Evolutionary conservation across 2,888 invertebrate species (phyloP).

Genomic region (Liopterus haemorrhoidalis): DNA sequence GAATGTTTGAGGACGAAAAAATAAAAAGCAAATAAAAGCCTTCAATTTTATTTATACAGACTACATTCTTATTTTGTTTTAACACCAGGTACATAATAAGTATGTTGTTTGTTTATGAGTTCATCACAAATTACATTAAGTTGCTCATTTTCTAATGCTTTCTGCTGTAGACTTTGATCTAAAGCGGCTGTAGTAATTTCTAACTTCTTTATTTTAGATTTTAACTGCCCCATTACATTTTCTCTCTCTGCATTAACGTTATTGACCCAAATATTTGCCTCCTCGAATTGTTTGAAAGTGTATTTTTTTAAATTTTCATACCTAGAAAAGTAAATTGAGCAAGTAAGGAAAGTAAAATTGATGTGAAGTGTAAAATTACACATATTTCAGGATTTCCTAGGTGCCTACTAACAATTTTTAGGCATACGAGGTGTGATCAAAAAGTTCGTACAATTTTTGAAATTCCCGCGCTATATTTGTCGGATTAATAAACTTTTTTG

Average conservation of each 20-base stretch:
- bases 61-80: too few species aligned
- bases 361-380: too few species aligned
- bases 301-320: slow-evolving; percentile 18
- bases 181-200: slow-evolving; percentile 33
- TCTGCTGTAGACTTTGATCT: slow-evolving; percentile 20
- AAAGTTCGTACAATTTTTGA: too few species aligned
- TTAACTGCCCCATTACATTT: slow-evolving; percentile 36
- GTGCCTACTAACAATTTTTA: too few species aligned
- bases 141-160: slow-evolving; percentile 20
- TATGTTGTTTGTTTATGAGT: slow-evolving; percentile 19
- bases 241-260: slow-evolving; percentile 35
- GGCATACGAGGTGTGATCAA: too few species aligned
- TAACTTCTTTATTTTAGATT: slow-evolving; percentile 37
- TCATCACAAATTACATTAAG: slow-evolving; percentile 25
- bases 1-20: slow-evolving; percentile 5
- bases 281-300: slow-evolving; percentile 31
- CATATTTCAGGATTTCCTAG: too few species aligned
- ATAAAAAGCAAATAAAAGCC: slow-evolving; percentile 1
- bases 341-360: too few species aligned
- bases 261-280: slow-evolving; percentile 35
- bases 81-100: too few species aligned
- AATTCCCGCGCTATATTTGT: too few species aligned
- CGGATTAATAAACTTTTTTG: too few species aligned
- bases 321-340: background rate
- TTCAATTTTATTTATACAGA: slow-evolving; percentile 6